These are phyloP conservation scores for Gnathonemus longibarbis DNA, from an alignment of 2,113 vertebrate species.

Conservation along the genomic window DNA sequence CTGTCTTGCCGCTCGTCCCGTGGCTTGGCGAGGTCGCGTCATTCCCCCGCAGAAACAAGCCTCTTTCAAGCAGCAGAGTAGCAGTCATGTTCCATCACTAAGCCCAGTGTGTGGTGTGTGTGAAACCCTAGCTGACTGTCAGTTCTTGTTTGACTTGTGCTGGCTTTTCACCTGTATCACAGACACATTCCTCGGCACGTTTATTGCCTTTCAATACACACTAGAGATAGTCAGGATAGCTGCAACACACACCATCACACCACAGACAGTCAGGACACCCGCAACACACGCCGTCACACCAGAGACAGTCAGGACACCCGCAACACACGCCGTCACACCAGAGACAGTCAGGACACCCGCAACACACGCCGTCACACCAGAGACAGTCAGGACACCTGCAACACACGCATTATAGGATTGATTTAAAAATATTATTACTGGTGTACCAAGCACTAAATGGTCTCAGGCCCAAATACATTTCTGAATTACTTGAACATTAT, in stretches of 20 bases:
- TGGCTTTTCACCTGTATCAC: neutral
- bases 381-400: neutral
- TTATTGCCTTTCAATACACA: neutral
- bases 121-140: slow-evolving; percentile 7
- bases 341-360: too few species aligned
- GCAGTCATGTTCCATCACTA: slow-evolving; percentile 12
- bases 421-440: too few species aligned
- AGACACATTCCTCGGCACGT: neutral
- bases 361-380: neutral
- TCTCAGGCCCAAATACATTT: neutral
- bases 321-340: neutral
- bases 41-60: neutral
- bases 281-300: neutral
- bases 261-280: neutral
- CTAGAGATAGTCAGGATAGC: too few species aligned
- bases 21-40: neutral
- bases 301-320: neutral
- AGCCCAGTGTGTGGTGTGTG: slow-evolving; percentile 15
- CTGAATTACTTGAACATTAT: neutral
- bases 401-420: neutral
- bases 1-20: neutral
- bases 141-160: slow-evolving; percentile 2
- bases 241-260: neutral
- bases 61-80: slow-evolving; percentile 5
- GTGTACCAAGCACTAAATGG: too few species aligned